Base-by-base conservation (phyloP, 2,113 vertebrate genomes). In the Cheirogaleus medius region DNA sequence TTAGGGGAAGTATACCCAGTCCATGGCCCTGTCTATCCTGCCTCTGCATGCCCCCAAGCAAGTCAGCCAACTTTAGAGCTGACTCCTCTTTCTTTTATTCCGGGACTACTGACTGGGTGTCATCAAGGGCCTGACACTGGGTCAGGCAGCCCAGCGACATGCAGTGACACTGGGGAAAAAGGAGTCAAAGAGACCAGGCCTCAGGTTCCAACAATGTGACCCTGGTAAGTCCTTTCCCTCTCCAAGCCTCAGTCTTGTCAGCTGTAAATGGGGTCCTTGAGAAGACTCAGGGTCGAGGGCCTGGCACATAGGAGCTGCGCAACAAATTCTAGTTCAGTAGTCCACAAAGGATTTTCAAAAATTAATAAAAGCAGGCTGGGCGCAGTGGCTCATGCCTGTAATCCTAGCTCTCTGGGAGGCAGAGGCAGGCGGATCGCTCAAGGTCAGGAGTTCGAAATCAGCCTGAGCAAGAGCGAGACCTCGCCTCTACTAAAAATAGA, bases 281-380 rank as follows among this genome's bases (percentile, higher is more conserved):
- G 73, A 68, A 32, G 77, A 44, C 37, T 77, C 60, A 13, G 20
- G 12, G 21, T 37, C 3, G 27, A 68, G 37, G 3, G 37, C n/a
- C 32, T 58, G 37, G 60, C 44, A 54, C 18, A 5, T 13, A 14
- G 66, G 18, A 87, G 47, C n/a, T 34, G 23, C 21, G 76, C 56
- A 66, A 37, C 47, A 64, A 76, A 68, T 86, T 78, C 87, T 63
- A 39, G 27, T 78, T 86, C 74, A 64, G 37, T 68, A 69, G 68
- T 71, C 74, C 37, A 47, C n/a, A 92, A 32, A 64, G 47, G 44
- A 18, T 60, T 90, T 87, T 90, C 29, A 27, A 66, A 87, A 81
- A 69, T 54, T 63, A 93, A 95, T 66, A 90, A 83, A 91, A 56
- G 39, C n/a, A 90, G 23, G n/a, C n/a, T n/a, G n/a, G n/a, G n/a